Conservation (phyloP, 2,888 invertebrate genomes). For the Drosophila affinis region DNA sequence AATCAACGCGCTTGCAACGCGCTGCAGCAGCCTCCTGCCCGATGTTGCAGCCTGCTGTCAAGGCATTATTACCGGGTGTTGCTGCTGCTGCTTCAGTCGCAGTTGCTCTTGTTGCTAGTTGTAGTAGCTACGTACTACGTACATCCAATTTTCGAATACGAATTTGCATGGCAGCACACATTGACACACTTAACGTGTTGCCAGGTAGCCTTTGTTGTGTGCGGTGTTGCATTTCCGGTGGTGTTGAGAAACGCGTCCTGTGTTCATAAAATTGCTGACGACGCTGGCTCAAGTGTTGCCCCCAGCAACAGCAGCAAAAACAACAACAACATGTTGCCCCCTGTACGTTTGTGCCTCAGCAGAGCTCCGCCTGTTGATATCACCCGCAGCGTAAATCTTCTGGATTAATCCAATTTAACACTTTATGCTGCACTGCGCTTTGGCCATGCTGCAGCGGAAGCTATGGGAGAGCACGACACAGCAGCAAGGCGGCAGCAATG, state of each 20-base stretch:
- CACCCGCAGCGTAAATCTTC: conserved; percentile 83
- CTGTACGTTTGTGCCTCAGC: conserved; percentile 37
- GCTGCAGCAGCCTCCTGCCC: conserved; percentile 22
- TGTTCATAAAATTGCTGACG: conserved; percentile 73
- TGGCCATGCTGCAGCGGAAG: conserved; percentile 60
- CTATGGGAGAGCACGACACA: conserved; percentile 16
- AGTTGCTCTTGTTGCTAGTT: conserved; percentile 50
- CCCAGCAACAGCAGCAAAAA: conserved; percentile 37
- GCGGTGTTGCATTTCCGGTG: conserved; percentile 72
- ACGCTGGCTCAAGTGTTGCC: conserved; percentile 63
- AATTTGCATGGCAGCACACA: conserved; percentile 68
- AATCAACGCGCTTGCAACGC: conserved; percentile 70
- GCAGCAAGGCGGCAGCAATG: conserved; percentile 27
- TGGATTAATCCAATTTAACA: conserved; percentile 83
- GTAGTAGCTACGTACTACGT: conserved; percentile 48
- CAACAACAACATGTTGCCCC: conserved; percentile 66
- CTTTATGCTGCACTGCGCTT: conserved; percentile 78
- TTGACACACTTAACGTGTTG: conserved; percentile 64
- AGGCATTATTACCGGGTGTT: conserved; percentile 41
- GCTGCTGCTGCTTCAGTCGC: conserved; percentile 44
- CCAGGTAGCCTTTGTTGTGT: conserved; percentile 26
- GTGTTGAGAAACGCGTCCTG: conserved; percentile 78
- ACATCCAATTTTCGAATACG: conserved; percentile 74
- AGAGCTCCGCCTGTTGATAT: conserved; percentile 73
- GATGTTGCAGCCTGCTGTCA: conserved; percentile 41